Evolutionary conservation across 2,113 vertebrate genomes (phyloP), one percentile per base, ranked within the genome.

Genomic region (Cyphomyrus discorhynchus): DNA sequence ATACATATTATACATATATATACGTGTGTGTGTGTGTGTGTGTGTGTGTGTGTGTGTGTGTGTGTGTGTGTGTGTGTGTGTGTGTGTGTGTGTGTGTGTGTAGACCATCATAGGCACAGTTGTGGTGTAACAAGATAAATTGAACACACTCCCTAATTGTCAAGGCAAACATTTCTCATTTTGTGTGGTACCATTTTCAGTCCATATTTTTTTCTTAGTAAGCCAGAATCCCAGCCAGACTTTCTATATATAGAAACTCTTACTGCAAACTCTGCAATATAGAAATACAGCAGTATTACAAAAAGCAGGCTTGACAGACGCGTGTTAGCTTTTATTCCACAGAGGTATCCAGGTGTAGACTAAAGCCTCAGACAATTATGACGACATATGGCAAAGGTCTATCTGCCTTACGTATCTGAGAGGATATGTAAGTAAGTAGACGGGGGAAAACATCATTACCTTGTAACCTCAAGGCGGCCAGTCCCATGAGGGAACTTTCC

Each of bases 121-220:
- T 6, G 86, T 11, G 58, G 27, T n/a, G 17, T 87, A 62, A 10
- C 42, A 62, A 88, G 62, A 50, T 62, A 77, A 47, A 88, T 88
- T 11, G 46, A 53, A 90, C 42, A 45, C 5, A 88, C 49, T 9
- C 27, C 53, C 90, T 90, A 88, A 88, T 70, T 90, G 87, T 17
- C 77, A 47, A 31, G 31, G 3, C 5, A 83, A 56, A 58, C 74
- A 49, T 47, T 56, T 21, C 21, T 24, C 77, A 88, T 66, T 84
- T 39, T 47, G n/a, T 17, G 42, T 42, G 24, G 7, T 19, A 53
- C 21, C 24, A 53, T 49, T 56, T 35, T 35, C 39, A 9, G 21
- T 11, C 82, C 70, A 77, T 66, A 66, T 39, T 39, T 77, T 39
- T 74, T 74, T 13, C 31, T 77, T 77, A 77, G 58, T 70, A 31